Evolutionary conservation across 2,888 invertebrate genomes (phyloP), one percentile per base, ranked within the genome.

Genomic region (Sturmia bella): DNA sequence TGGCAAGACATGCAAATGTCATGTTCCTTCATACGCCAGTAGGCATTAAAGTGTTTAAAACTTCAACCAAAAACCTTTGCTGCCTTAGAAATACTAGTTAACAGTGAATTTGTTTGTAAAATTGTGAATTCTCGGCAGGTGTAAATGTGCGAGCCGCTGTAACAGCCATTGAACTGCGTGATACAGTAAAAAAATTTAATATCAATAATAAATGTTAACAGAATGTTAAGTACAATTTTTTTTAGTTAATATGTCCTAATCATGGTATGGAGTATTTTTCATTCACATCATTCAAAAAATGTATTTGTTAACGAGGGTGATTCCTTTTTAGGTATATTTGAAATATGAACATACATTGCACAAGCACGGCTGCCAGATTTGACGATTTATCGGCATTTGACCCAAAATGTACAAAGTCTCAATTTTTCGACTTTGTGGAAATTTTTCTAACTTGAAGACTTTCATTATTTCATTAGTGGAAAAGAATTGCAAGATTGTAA

Each of bases 1-100:
- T 70, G 52, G 83, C 84, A 85, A 85, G 79, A 79, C 84, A 88
- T 87, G 88, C 87, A 88, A 89, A 87, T 87, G 85, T 81, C 85
- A 84, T 78, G 74, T 74, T 74, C 7, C 37, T 64, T n/a, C 54
- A 76, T 68, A 43, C 63, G 77, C 63, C 74, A 83, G 59, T 52
- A 73, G 57, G 48, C 24, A 69, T 74, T 81, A 45, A 52, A 82
- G 69, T 78, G 64, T 59, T 75, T 82, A 21, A 43, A 69, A 66
- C 52, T 68, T 41, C 66, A 75, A 66, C 39, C 43, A 45, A 63
- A 75, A 15, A 61, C 12, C n/a, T 59, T 59, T 41, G 19, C 24
- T 43, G 17, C 66, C 61, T 45, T 52, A 59, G 41, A 5, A 57
- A 32, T 32, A 3, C 41, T 15, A 56, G 41, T 19, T 61, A 54